Base-by-base conservation (phyloP, 2,113 vertebrate species). In the Archocentrus centrarchus region DNA sequence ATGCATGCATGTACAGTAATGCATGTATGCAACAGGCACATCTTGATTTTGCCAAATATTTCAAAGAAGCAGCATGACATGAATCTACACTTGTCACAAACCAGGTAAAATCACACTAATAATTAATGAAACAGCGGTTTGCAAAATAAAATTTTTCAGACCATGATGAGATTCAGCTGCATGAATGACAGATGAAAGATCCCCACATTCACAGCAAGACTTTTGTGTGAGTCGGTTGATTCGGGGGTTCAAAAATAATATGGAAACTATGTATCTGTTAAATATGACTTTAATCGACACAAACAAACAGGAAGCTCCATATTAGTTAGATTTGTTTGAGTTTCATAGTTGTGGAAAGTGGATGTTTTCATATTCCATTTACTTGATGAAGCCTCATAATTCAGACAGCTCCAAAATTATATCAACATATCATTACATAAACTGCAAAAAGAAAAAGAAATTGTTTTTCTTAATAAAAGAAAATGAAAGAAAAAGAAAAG, bases 51-150 rank as follows among this genome's bases (percentile, higher is more conserved):
- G n/a, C 35, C 1, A 64, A 64, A 22, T 14, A 66, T 11, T 66
- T 66, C 63, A 66, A 3, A 66, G 4, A n/a, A 44, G 5, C 22
- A 66, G 24, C 7, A 66, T n/a, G 22, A 13, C 11, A 1, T 66
- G 22, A 3, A 44, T 44, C n/a, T 2, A 0, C 35, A 0, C 30
- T 20, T 55, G 53, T n/a, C 3, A 0, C n/a, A 44, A 44, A 66
- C 0, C 39, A 0, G 4, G 9, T 14, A 17, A 14, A 17, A 10
- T 8, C 0, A 0, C 39, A 14, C 0, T 44, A 6, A 35, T 7
- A 7, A 7, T 35, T 35, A 35, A 30, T 30, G 30, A 30, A 30
- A 30, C 3, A 30, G 30, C 30, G 3, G 32, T 7, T 35, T 35
- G 35, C 35, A 35, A 35, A 35, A 35, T 35, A 35, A 35, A 35